Evolutionary conservation across 1,140 invertebrate species (phyloP), one percentile per base, ranked within the genome.

Genomic region (Schmidtea mediterranea): DNA sequence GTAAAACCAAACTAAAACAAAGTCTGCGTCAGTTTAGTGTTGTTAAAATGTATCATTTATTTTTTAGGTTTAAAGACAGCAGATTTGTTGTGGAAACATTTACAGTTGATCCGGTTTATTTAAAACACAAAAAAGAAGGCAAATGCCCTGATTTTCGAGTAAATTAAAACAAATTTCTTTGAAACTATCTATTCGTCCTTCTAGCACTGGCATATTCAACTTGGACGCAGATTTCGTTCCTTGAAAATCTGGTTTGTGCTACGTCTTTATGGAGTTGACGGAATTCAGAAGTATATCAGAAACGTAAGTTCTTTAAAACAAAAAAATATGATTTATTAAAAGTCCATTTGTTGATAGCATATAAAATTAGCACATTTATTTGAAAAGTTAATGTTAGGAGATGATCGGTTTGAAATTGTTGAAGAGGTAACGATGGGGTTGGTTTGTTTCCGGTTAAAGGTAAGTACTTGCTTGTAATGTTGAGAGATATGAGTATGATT

Each of bases 171-270:
- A 8, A n/a, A n/a, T n/a, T n/a, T n/a, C n/a, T n/a, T n/a, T n/a
- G n/a, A n/a, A n/a, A n/a, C n/a, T n/a, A n/a, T n/a, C n/a, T n/a
- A n/a, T n/a, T n/a, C n/a, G n/a, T n/a, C n/a, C n/a, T 32, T 3
- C 10, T 32, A 89, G 72, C 79, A 94, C 58, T 89, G 83, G 80
- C 82, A 89, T 67, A 84, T 94, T 56, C 75, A 83, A 10, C 62
- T 92, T 36, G 82, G 83, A 3, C 70, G 86, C 46, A 69, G 83
- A 54, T 92, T 94, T 58, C 72, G 84, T 18, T 75, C 87, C 0
- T 63, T 95, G 3, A 95, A 95, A 63, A 62, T 94, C 1, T 95
- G 89, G 87, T 84, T 87, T 53, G 81, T 84, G 0, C 61, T 92
- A 45, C 72, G 82, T 52, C 69, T 76, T 6, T 77, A 82, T 53